These are phyloP conservation scores for Sinocyclocheilus grahami DNA, from an alignment of 2,113 vertebrate species.

Conservation along the genomic window DNA sequence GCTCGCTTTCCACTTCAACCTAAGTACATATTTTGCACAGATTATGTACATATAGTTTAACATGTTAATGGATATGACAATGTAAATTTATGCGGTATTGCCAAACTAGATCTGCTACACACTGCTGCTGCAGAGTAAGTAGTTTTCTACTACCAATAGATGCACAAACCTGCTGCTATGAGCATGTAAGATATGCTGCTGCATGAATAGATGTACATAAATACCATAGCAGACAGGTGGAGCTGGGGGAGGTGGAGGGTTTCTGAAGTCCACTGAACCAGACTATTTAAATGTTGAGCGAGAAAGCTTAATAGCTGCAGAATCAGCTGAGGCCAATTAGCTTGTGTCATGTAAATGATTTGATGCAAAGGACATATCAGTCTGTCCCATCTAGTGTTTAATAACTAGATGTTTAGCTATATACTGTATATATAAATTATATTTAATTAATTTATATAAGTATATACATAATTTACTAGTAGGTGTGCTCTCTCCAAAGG, in stretches of 20 bases:
- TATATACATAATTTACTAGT: background rate
- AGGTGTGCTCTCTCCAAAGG: background rate
- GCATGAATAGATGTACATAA: background rate
- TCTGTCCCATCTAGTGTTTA: too few relatives aligned
- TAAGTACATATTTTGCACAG: constrained; percentile 55
- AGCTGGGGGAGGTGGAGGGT: too few relatives aligned
- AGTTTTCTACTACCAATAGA: background rate
- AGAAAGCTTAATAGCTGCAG: too few relatives aligned
- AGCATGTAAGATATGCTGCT: background rate
- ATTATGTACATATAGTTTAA: background rate
- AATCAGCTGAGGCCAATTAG: too few relatives aligned
- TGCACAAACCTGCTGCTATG: background rate
- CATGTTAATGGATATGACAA: background rate
- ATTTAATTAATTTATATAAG: too few relatives aligned
- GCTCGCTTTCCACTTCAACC: constrained; percentile 70
- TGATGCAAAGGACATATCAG: too few relatives aligned
- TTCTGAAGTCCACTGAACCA: too few relatives aligned
- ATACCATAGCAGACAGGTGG: too few relatives aligned
- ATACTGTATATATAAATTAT: too few relatives aligned
- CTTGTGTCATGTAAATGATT: too few relatives aligned
- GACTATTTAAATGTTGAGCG: too few relatives aligned
- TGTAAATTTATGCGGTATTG: background rate
- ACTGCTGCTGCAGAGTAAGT: background rate
- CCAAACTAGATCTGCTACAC: background rate
- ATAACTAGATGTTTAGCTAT: too few relatives aligned